These are phyloP conservation scores for Habrosyne pyritoides DNA, from an alignment of 2,888 invertebrate species.

Conservation along the genomic window DNA sequence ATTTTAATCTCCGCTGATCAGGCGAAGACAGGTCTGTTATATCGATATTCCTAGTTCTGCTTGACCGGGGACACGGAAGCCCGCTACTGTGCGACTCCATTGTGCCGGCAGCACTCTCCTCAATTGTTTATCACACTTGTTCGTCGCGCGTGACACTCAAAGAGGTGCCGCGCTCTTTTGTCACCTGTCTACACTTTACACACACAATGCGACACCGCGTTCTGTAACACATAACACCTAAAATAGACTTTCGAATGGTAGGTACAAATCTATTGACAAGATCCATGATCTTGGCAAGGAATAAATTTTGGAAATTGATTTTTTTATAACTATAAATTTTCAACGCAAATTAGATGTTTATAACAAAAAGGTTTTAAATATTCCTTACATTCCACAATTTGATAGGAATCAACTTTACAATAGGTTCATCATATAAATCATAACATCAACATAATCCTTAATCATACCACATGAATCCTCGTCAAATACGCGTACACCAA, in stretches of 20 bases:
- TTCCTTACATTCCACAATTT: neutral
- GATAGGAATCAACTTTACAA: slow-evolving; percentile 22
- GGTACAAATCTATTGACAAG: neutral
- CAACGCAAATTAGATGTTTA: too few relatives aligned
- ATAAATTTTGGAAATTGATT: neutral
- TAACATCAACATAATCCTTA: slow-evolving; percentile 62
- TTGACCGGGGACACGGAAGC: slow-evolving; percentile 65
- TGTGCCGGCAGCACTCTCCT: slow-evolving; percentile 45
- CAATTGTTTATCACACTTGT: slow-evolving; percentile 71
- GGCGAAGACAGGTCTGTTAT: slow-evolving; percentile 22
- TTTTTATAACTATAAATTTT: neutral
- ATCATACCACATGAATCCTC: slow-evolving; percentile 62
- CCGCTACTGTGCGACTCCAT: slow-evolving; percentile 76
- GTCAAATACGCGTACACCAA: slow-evolving; percentile 55
- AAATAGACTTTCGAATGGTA: neutral
- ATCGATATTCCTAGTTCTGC: slow-evolving; percentile 40
- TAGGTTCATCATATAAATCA: slow-evolving; percentile 64
- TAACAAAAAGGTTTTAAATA: neutral
- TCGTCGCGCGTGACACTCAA: slow-evolving; percentile 61
- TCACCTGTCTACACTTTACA: slow-evolving; percentile 53
- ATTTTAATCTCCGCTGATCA: neutral
- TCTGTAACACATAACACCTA: slow-evolving; percentile 18
- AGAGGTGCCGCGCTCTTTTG: slow-evolving; percentile 62
- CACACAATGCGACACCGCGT: slow-evolving; percentile 35
- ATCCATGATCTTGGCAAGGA: neutral